Evolutionary conservation across 2,888 invertebrate species (phyloP).

Genomic region (Cryptosula pallasiana): DNA sequence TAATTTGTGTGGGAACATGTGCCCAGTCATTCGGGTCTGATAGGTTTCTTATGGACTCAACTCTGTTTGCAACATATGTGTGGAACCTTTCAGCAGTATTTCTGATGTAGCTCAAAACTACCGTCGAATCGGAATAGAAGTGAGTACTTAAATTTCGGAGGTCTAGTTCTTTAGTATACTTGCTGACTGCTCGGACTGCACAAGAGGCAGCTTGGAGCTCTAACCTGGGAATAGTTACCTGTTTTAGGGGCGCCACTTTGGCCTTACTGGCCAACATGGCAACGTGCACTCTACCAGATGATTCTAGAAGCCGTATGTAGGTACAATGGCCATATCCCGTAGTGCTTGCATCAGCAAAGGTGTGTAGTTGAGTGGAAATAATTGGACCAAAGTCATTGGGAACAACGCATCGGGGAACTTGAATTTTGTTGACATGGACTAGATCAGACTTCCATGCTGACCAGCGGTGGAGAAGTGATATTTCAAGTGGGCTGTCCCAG

Average conservation of each 20-base stretch:
- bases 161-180: slow-evolving; percentile 26
- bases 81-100: slow-evolving; percentile 32
- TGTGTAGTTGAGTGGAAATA: slow-evolving; percentile 11
- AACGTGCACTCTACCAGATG: slow-evolving; percentile 24
- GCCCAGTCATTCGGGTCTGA: slow-evolving; percentile 30
- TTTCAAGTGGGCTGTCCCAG: slow-evolving; percentile 24
- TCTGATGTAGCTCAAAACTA: slow-evolving; percentile 32
- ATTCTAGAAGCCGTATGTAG: slow-evolving; percentile 21
- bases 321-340: slow-evolving; percentile 26
- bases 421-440: background rate
- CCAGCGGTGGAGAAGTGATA: background rate
- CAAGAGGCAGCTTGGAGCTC: slow-evolving; percentile 26
- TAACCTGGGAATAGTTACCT: slow-evolving; percentile 27
- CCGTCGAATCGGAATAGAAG: slow-evolving; percentile 28
- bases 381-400: background rate
- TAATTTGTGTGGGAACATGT: slow-evolving; percentile 29
- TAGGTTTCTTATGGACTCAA: slow-evolving; percentile 31
- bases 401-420: background rate
- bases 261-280: slow-evolving; percentile 28
- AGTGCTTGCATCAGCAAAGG: slow-evolving; percentile 22
- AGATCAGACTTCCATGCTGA: slow-evolving; percentile 10
- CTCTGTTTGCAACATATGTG: slow-evolving; percentile 33
- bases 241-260: slow-evolving; percentile 29
- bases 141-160: background rate
- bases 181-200: slow-evolving; percentile 24